Base-by-base conservation (phyloP, 2,797 vertebrate species). In the Luscinia luscinia region DNA sequence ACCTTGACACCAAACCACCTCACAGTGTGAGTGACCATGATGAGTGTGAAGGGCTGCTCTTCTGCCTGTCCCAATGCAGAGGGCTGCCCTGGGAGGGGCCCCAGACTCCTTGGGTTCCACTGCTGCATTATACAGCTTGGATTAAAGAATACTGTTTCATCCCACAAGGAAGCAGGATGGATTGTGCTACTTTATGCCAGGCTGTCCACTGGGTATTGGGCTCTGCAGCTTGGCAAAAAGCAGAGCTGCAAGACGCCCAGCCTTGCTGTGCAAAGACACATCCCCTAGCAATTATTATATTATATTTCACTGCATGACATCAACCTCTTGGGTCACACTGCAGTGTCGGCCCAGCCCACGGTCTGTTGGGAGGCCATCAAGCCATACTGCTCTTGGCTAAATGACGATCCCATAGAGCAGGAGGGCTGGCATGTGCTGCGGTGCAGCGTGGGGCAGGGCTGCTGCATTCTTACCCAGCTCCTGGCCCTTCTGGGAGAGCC, bases 401-500 rank as follows among this genome's bases (percentile, higher is more conserved):
- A 67, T 27, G 45, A 76, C 1, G 28, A n/a, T 48, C 36, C 41
- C 48, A 30, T 4, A 12, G 21, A 75, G 48, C 62, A 30, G 27
- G 26, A 0, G 5, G 34, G 18, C 2, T 68, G 90, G 64, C 69
- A 68, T 1, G 2, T 1, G 1, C 49, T n/a, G 45, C 0, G 2
- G 30, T 55, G 59, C 26, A 0, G 81, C 43, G 8, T 1, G 4
- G 86, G 54, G 54, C 57, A 64, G 54, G 74, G 55, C 45, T 93
- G 48, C 80, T 70, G 82, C 54, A 78, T 74, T 68, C 52, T 69
- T 61, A 79, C 20, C 62, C n/a, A 1, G 55, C 64, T 87, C 30
- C 66, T 20, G 19, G 38, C 55, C 84, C 69, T 63, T 74, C 41
- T 64, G 79, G 66, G 75, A 83, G 9, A 40, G 52, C 5, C 45